Conservation (phyloP, 2,888 invertebrate species). For the Strigamia maritima region DNA sequence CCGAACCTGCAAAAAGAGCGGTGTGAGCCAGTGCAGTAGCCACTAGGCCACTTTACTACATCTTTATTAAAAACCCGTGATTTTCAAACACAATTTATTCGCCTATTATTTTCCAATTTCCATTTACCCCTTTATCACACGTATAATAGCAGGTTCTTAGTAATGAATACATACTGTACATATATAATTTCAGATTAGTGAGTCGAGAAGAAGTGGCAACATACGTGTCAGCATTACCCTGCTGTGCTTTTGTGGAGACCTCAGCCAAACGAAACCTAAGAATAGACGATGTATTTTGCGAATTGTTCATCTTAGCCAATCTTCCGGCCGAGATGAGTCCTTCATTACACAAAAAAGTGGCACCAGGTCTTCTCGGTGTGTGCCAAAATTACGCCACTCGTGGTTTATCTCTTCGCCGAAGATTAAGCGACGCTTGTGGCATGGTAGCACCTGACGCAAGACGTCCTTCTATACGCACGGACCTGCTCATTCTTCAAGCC, state of each 20-base stretch:
- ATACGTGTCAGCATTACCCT: constrained; percentile 73
- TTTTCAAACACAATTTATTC: too few species aligned
- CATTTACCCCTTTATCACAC: too few species aligned
- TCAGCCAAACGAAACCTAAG: constrained; percentile 77
- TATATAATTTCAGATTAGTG: constrained; percentile 62
- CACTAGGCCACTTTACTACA: too few species aligned
- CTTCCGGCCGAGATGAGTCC: constrained; percentile 85
- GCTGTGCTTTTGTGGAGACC: constrained; percentile 76
- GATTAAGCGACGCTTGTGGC: constrained; percentile 81
- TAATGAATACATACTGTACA: too few species aligned
- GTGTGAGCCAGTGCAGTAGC: too few species aligned
- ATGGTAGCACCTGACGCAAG: constrained; percentile 84
- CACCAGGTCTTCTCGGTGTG: constrained; percentile 50
- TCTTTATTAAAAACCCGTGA: too few species aligned
- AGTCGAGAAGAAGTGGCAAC: constrained; percentile 71
- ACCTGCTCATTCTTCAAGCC: constrained; percentile 81
- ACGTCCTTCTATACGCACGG: constrained; percentile 81
- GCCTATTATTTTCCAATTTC: too few species aligned
- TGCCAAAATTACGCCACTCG: constrained; percentile 43
- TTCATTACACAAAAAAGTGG: constrained; percentile 77
- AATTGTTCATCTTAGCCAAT: constrained; percentile 76
- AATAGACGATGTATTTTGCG: constrained; percentile 79
- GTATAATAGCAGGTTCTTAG: too few species aligned
- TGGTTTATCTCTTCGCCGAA: constrained; percentile 72
- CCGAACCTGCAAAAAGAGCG: too few species aligned